Base-by-base conservation (phyloP, 2,888 invertebrate species). In the Eupeodes latifasciatus region DNA sequence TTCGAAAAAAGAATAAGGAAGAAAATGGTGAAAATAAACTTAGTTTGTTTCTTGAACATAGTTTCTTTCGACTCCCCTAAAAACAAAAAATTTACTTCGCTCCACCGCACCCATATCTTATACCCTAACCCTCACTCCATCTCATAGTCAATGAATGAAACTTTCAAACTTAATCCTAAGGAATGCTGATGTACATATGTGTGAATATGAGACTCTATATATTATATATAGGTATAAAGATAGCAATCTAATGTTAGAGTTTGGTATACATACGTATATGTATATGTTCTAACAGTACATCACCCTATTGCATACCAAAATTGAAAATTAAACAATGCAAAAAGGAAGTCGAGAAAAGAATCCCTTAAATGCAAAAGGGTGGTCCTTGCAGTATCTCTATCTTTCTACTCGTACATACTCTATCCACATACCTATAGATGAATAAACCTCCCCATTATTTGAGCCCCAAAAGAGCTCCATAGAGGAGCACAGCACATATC, bases 321-420 rank as follows among this genome's bases (percentile, higher is more conserved):
- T 78, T 80, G 66, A 83, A 83, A 87, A 87, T 74, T 87, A 83
- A 87, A 83, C 80, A 87, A 83, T 80, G 77, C 78, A 59, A 86
- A 59, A 86, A 81, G 81, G 78, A 81, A 85, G 81, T 81, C 72
- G 66, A 36, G 27, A 27, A 59, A 83, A 72, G 83, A 76, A 82
- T 77, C 69, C 51, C 14, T 27, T 62, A 61, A 77, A 72, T 69
- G 36, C 59, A 36, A 34, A 62, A 49, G 47, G 77, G 77, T 62
- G 44, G 47, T 67, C 40, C 71, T 76, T 9, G 40, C 40, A 40
- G 40, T 40, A 40, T 40, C 34, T 14, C 16, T 19, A n/a, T 53
- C 6, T 27, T 57, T 4, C 47, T 10, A 16, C 27, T 27, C 27
- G 59, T 27, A 5, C 1, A 19, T 12, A 44, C 11, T 14, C 4